Percentiles rank a stretch among this genome's conserved stretches.
These are phyloP conservation scores for Odobenus rosmarus DNA, from an alignment of 2,113 vertebrate genomes.

Conservation along the genomic window DNA sequence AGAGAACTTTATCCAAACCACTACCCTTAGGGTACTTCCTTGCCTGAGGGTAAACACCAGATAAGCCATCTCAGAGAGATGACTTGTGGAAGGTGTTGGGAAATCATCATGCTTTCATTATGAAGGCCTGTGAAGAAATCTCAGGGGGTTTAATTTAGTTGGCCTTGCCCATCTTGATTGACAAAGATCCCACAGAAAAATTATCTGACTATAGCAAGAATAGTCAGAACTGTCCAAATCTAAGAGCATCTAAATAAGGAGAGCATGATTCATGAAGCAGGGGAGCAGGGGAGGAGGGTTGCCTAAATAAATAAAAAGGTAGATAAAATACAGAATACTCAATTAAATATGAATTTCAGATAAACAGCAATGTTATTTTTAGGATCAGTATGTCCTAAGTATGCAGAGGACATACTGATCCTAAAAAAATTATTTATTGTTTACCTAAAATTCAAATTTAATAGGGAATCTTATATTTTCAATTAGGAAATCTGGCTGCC, in stretches of 20 bases:
- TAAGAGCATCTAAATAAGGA: not conserved
- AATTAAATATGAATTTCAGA: not conserved
- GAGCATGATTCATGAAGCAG: not conserved
- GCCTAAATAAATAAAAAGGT: not conserved
- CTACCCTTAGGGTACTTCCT: not conserved
- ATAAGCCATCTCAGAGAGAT: not conserved
- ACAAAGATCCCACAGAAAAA: not conserved
- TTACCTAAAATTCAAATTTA: slow-evolving; percentile 21
- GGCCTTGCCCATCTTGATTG: not conserved
- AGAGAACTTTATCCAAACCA: not conserved
- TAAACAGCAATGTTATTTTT: not conserved
- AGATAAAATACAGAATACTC: not conserved
- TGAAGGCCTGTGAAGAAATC: not conserved
- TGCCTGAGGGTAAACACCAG: not conserved
- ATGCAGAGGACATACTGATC: not conserved
- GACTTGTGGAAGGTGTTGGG: not conserved
- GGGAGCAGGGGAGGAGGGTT: not conserved
- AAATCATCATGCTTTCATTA: not conserved
- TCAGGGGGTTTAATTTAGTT: not conserved
- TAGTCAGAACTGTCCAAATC: not conserved
- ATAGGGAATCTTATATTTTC: not conserved
- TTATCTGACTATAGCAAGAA: not conserved
- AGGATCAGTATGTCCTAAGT: not conserved
- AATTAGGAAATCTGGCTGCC: not conserved
- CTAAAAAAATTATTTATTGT: not conserved